Conservation (phyloP, 2,797 vertebrate species). For the Notolabrus celidotus region DNA sequence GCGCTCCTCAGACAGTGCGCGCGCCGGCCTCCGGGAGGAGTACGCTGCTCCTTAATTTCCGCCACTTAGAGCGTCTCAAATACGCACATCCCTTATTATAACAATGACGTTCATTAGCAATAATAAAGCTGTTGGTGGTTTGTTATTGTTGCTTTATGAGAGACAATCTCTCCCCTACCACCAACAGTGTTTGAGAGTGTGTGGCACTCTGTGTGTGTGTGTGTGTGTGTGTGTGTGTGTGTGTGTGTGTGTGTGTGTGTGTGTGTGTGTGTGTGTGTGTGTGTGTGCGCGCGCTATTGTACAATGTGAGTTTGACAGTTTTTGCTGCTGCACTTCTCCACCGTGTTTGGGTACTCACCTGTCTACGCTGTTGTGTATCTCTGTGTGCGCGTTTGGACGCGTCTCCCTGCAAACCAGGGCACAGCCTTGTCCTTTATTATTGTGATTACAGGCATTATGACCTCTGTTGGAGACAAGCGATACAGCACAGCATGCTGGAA, state of each 20-base stretch:
- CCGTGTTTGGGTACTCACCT: conserved; percentile 10
- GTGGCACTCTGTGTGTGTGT: neutral
- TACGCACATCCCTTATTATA: conserved; percentile 45
- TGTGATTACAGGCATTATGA: conserved; percentile 72
- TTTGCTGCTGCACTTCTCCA: neutral
- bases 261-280: neutral
- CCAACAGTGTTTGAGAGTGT: neutral
- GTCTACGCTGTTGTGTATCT: conserved; percentile 11
- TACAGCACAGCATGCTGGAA: conserved; percentile 58
- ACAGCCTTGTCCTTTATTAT: conserved; percentile 53
- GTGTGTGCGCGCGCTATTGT: neutral
- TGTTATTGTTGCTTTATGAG: conserved; percentile 33
- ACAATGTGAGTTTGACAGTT: conserved; percentile 19
- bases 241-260: conserved; percentile 1
- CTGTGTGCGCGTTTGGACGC: conserved; percentile 17
- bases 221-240: neutral
- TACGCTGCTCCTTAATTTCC: conserved; percentile 53
- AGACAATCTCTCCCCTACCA: conserved; percentile 43
- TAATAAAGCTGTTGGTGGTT: conserved; percentile 39
- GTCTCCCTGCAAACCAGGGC: conserved; percentile 35
- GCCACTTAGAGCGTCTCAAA: conserved; percentile 51
- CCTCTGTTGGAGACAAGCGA: conserved; percentile 72
- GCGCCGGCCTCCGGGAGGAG: conserved; percentile 78
- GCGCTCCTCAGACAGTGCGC: conserved; percentile 62
- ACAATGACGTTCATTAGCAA: conserved; percentile 44